Conservation (phyloP, 1,140 invertebrate genomes). For the Drosophila serrata region DNA sequence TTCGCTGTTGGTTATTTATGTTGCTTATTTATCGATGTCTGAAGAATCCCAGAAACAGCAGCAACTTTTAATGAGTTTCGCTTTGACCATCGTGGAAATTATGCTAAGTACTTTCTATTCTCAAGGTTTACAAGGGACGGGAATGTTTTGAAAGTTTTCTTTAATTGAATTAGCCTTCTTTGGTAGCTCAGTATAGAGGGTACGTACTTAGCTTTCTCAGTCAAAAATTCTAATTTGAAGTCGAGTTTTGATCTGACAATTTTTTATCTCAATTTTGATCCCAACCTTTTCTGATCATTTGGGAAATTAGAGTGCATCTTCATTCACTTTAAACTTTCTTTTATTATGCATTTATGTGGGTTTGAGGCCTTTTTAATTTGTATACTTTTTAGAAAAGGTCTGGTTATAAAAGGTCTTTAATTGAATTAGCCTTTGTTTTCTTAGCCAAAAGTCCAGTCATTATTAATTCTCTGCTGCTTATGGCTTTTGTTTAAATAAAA, state of each 20-base stretch:
- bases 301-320: slow-evolving; percentile 7
- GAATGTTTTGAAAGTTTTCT: slow-evolving; percentile 68
- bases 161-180: slow-evolving; percentile 68
- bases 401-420: not conserved
- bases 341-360: not conserved
- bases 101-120: slow-evolving; percentile 64
- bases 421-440: not conserved
- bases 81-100: slow-evolving; percentile 37
- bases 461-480: not conserved
- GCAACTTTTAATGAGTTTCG: slow-evolving; percentile 62
- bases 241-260: slow-evolving; percentile 4
- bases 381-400: fast-evolving
- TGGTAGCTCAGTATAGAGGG: slow-evolving; percentile 5
- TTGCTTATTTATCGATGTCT: slow-evolving; percentile 55
- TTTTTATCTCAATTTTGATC: slow-evolving; percentile 19
- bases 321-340: not conserved
- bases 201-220: slow-evolving; percentile 1
- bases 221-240: slow-evolving; percentile 32
- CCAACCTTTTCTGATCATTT: not conserved
- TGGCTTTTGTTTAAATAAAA: not conserved
- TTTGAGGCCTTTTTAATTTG: not conserved
- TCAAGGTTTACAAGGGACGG: slow-evolving; percentile 44
- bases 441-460: not conserved
- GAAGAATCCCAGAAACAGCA: slow-evolving; percentile 15
- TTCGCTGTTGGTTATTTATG: slow-evolving; percentile 49